Evolutionary conservation across 2,888 invertebrate genomes (phyloP), one percentile per base, ranked within the genome.

Genomic region (Drosophila neonasuta): DNA sequence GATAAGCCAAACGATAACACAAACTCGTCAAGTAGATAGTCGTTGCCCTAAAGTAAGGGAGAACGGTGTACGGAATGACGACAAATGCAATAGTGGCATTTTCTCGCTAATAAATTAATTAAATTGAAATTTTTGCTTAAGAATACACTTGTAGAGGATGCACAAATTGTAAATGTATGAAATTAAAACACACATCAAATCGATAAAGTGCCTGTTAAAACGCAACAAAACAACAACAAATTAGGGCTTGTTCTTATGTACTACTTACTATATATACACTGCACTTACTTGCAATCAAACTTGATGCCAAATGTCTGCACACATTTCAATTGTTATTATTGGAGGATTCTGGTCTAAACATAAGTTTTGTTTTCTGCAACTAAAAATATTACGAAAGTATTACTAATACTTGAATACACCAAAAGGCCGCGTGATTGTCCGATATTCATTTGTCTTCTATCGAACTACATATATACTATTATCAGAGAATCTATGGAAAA

Each of bases 181-280:
- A 80, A 68, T 74, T 70, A 65, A 63, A 54, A 45, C 24, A 56
- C 29, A 56, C 9, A 54, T 45, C 24, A 70, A 71, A 74, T 67
- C 55, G 68, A 78, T 72, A 54, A 81, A 83, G 86, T 83, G 86
- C 86, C 80, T 80, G 83, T 77, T 74, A 48, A 67, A 71, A 79
- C 80, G 76, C 85, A 81, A 85, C 85, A 82, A 81, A 71, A 36
- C 36, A 36, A n/a, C 24, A 24, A 24, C 24, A 36, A 11, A 68
- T 67, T 71, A 76, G 54, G 71, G 74, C 67, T 81, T 62, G 61
- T 51, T 41, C 36, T 24, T 39, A 52, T 48, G 6, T 36, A 11
- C 36, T 36, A 36, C 11, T 36, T 36, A 36, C 10, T 36, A 36
- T 36, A 44, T 39, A 11, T 20, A 55, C n/a, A 36, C 17, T 36